Evolutionary conservation across 2,797 vertebrate species (phyloP), one percentile per base, ranked within the genome.

Genomic region (Poecilia wingei): DNA sequence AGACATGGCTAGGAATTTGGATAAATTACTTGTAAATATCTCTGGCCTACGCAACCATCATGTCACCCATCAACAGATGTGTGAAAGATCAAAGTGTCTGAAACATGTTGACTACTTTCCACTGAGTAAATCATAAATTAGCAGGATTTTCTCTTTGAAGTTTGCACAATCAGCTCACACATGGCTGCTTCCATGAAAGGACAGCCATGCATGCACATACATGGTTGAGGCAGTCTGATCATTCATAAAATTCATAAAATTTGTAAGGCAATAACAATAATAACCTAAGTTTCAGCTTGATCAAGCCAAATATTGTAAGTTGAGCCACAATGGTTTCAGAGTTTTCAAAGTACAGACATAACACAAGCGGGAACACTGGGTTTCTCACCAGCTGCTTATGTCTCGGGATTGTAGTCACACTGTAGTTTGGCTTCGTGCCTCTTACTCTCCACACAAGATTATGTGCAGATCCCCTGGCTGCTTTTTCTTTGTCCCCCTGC

Each of bases 281-380:
- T 25, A 25, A 25, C 22, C 47, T 7, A 51, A 51, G 18, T 51
- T 51, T 61, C 8, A 61, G 1, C 51, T 57, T 70, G 78, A 79
- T 84, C 13, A 85, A 82, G 45, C 46, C 22, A 22, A 92, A 95
- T 96, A 91, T 94, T 95, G 92, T 81, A 47, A 81, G 10, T 69
- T 69, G 33, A 69, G 10, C 87, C 84, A 47, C 83, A 88, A 75
- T 31, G 46, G 90, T 93, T 90, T 89, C 88, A 92, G 90, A 87
- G 85, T 89, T 89, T 81, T 89, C 89, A 95, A 94, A 95, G 93
- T 86, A 45, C 74, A 61, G 70, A 84, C 77, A 76, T n/a, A 69
- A 82, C 76, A 78, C 59, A 76, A 81, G 86, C 69, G 41, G 72
- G 36, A 79, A 59, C 14, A 2, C 2, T 66, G 75, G 47, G 33